phyloP scores from a whole-genome alignment of 1,140 invertebrate genomes.

The Aricia agestis region DNA sequence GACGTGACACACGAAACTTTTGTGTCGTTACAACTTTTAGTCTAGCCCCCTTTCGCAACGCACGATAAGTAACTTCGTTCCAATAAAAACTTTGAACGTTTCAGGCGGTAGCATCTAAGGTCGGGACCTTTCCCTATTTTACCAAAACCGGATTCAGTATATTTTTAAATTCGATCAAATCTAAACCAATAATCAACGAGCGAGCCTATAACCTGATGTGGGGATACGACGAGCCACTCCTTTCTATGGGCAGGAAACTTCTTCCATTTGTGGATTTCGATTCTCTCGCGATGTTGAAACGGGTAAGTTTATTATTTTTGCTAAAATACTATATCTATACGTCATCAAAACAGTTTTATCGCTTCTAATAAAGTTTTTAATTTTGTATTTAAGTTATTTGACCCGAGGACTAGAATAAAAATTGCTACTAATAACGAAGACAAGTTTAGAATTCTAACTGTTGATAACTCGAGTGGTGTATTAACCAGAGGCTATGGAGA shows the following conservation, averaged over 20 bases:
- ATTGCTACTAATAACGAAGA: conserved; percentile 32
- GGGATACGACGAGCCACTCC: conserved; percentile 89
- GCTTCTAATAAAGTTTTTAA: background rate
- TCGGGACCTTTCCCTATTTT: conserved; percentile 73
- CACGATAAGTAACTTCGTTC: too few relatives aligned
- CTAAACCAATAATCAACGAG: conserved; percentile 81
- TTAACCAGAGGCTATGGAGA: conserved; percentile 38
- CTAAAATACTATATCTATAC: too few relatives aligned
- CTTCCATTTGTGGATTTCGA: conserved; percentile 79
- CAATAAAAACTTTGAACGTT: conserved; percentile 30
- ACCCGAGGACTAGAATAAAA: conserved; percentile 39
- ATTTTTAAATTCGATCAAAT: conserved; percentile 76
- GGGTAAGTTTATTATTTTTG: conserved; percentile 76
- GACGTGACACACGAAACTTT: too few relatives aligned
- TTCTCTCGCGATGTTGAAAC: conserved; percentile 83
- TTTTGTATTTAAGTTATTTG: conserved; percentile 46
- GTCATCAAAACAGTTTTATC: too few relatives aligned
- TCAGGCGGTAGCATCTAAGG: conserved; percentile 78
- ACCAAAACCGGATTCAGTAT: conserved; percentile 79
- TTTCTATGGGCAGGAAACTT: conserved; percentile 80
- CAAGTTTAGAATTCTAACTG: conserved; percentile 56
- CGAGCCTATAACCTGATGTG: conserved; percentile 86
- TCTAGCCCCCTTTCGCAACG: too few relatives aligned
- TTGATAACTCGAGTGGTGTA: conserved; percentile 47
- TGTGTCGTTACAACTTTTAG: too few relatives aligned